phyloP scores from a whole-genome alignment of 2,888 invertebrate genomes.

The Volucella inflata region DNA sequence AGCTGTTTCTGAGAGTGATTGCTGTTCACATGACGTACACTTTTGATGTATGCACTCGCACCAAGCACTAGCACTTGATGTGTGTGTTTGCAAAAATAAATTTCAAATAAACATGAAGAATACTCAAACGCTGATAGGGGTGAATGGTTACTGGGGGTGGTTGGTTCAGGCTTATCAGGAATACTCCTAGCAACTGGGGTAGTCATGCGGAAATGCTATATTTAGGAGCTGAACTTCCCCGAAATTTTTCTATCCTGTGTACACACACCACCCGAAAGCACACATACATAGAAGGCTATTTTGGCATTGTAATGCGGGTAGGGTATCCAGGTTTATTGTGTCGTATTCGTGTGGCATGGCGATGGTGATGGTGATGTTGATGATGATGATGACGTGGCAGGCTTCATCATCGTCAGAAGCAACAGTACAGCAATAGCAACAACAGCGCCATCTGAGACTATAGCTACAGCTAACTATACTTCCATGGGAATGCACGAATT shows the following conservation, averaged over 20 bases:
- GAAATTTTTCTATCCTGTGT: constrained; percentile 49
- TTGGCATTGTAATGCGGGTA: constrained; percentile 16
- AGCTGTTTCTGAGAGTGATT: constrained; percentile 32
- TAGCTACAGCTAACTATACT: not conserved
- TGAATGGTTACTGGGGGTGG: constrained; percentile 21
- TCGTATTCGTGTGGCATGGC: not conserved
- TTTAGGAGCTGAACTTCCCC: constrained; percentile 56
- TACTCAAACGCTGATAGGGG: not conserved
- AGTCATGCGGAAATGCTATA: constrained; percentile 64
- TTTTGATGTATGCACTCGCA: not conserved
- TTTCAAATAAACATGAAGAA: constrained; percentile 50
- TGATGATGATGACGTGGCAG: constrained; percentile 1
- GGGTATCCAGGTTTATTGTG: constrained; percentile 15
- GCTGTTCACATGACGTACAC: not conserved
- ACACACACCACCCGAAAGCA: not conserved
- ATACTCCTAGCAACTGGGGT: constrained; percentile 33
- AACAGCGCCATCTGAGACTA: constrained; percentile 1
- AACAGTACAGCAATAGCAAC: constrained; percentile 22
- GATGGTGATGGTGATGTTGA: not conserved
- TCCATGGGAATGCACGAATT: constrained; percentile 26
- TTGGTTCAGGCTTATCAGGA: constrained; percentile 20
- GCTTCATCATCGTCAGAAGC: constrained; percentile 31
- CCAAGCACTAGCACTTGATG: not conserved
- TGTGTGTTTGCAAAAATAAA: constrained; percentile 36
- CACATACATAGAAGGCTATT: not conserved